Conservation (phyloP, 2,113 vertebrate genomes). For the Gopherus flavomarginatus region DNA sequence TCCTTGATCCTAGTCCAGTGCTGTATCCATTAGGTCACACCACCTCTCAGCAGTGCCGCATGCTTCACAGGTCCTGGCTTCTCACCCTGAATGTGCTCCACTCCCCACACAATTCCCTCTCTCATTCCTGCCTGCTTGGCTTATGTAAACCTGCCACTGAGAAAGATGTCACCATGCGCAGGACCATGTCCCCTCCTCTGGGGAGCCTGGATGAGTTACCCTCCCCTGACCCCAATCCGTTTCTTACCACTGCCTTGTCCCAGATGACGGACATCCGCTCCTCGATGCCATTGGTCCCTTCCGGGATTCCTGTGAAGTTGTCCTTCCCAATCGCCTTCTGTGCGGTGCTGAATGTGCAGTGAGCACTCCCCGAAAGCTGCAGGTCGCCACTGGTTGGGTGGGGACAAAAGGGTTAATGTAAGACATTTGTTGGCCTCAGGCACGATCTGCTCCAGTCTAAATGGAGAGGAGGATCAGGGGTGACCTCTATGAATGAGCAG, state of each 20-base stretch:
- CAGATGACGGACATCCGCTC: constrained; percentile 96
- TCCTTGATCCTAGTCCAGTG: not conserved
- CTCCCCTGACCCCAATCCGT: not conserved
- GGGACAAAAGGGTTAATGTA: not conserved
- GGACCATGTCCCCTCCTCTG: rapidly evolving
- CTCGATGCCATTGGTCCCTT: constrained; percentile 95
- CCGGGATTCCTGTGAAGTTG: constrained; percentile 96
- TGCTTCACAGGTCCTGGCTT: not conserved
- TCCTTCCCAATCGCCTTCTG: constrained; percentile 99
- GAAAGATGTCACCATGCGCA: not conserved
- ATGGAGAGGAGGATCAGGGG: rapidly evolving
- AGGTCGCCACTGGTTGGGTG: constrained; percentile 89
- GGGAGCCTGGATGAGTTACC: not conserved
- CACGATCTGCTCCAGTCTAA: not conserved
- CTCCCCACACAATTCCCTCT: not conserved
- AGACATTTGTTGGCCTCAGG: rapidly evolving
- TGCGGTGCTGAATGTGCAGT: constrained; percentile 96
- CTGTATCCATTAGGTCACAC: not conserved
- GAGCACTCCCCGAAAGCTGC: constrained; percentile 93
- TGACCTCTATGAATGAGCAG: not conserved
- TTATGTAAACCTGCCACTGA: not conserved
- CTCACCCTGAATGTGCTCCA: rapidly evolving
- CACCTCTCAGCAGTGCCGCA: not conserved
- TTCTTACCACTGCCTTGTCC: constrained; percentile 98
- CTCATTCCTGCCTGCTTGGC: not conserved